These are phyloP conservation scores for Mimachlamys varia DNA, from an alignment of 2,888 invertebrate genomes.

Conservation along the genomic window DNA sequence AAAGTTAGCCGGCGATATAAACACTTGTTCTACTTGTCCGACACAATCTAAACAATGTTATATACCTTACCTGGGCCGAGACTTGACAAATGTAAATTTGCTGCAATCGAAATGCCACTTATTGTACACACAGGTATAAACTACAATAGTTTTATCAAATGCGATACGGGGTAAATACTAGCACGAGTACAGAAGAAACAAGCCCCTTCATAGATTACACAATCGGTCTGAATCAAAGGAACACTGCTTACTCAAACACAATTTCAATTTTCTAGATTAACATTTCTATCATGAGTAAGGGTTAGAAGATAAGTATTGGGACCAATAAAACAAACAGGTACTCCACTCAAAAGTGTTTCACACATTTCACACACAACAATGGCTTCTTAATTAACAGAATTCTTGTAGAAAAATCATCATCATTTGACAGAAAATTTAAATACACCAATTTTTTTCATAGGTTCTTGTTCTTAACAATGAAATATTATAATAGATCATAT, in stretches of 20 bases:
- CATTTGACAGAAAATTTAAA: no score
- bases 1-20: slow-evolving; percentile 2
- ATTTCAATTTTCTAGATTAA: slow-evolving; percentile 33
- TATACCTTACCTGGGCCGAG: neutral
- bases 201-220: neutral
- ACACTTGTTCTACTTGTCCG: neutral
- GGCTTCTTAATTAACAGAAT: neutral
- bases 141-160: slow-evolving; percentile 24
- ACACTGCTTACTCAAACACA: slow-evolving; percentile 23
- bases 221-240: neutral
- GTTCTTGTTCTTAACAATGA: no score
- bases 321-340: neutral
- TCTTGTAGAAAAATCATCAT: no score
- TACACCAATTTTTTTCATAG: no score
- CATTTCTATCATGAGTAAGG: slow-evolving; percentile 3
- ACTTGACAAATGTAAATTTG: slow-evolving; percentile 35
- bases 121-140: neutral
- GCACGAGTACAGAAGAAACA: neutral
- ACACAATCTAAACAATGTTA: slow-evolving; percentile 32
- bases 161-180: neutral
- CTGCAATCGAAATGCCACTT: slow-evolving; percentile 31
- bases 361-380: neutral
- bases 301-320: neutral
- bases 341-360: neutral
- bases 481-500: no score